phyloP scores from a whole-genome alignment of 2,888 invertebrate genomes.

The Brenthis hecate region DNA sequence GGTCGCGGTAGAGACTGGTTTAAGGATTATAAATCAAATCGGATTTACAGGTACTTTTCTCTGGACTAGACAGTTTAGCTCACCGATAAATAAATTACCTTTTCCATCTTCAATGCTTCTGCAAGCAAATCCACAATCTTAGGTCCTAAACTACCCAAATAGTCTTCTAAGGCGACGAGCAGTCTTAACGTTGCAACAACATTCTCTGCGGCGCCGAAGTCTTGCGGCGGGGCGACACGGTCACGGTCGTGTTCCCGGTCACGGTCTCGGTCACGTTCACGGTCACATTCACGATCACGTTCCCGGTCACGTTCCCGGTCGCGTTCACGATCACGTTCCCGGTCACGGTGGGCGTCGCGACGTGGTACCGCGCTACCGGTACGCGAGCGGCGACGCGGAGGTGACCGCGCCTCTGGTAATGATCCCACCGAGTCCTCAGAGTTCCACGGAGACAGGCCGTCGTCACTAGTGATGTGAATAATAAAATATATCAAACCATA shows the following conservation, averaged over 20 bases:
- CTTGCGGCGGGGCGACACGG: conserved; percentile 40
- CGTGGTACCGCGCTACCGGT: conserved; percentile 44
- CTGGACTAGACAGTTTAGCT: too few species aligned
- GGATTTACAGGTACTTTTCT: too few species aligned
- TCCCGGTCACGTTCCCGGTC: conserved; percentile 39
- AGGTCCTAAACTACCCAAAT: conserved; percentile 92
- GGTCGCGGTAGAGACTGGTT: too few species aligned
- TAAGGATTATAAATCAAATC: too few species aligned
- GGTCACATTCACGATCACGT: neutral
- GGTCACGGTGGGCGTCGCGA: conserved; percentile 36
- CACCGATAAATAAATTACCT: conserved; percentile 57
- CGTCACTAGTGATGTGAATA: conserved; percentile 49
- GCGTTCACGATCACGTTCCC: conserved; percentile 40
- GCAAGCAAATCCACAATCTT: conserved; percentile 89
- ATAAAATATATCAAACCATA: neutral
- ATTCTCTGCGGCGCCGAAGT: conserved; percentile 75
- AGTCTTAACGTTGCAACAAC: conserved; percentile 87
- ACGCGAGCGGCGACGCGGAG: conserved; percentile 40
- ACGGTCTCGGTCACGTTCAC: neutral
- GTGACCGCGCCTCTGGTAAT: conserved; percentile 49
- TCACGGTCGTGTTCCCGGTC: conserved; percentile 39
- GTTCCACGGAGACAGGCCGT: conserved; percentile 68
- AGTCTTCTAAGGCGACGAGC: conserved; percentile 91
- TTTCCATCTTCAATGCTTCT: conserved; percentile 89
- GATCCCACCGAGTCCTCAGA: conserved; percentile 63